Evolutionary conservation across 1,140 invertebrate genomes (phyloP).

Genomic region (Calycopis cecrops): DNA sequence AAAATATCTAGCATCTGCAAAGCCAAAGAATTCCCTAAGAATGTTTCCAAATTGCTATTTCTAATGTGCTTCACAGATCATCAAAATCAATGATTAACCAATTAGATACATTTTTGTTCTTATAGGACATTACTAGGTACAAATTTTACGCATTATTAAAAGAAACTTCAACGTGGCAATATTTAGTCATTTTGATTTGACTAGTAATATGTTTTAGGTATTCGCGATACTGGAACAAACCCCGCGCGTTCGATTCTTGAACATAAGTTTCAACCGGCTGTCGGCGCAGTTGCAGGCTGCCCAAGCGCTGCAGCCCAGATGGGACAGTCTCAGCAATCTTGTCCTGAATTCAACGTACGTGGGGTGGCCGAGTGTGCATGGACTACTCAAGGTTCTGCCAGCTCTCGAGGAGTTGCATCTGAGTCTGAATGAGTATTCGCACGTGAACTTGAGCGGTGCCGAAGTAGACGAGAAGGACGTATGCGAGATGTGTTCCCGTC

Average conservation of each 20-base stretch:
- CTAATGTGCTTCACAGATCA: no score
- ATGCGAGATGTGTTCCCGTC: constrained; percentile 52
- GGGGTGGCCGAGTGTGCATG: constrained; percentile 88
- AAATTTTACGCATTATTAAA: no score
- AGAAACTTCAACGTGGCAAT: no score
- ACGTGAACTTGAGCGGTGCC: constrained; percentile 76
- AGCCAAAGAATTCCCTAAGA: no score
- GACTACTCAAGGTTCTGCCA: constrained; percentile 83
- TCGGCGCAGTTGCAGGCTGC: constrained; percentile 78
- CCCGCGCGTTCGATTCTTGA: constrained; percentile 91
- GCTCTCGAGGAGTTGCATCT: constrained; percentile 92
- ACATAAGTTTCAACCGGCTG: constrained; percentile 92
- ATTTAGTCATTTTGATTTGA: no score
- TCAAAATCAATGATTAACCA: no score
- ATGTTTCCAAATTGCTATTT: no score
- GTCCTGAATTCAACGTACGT: constrained; percentile 91
- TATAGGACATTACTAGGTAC: no score
- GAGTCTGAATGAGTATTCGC: constrained; percentile 89
- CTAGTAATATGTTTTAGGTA: no score
- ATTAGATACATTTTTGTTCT: no score
- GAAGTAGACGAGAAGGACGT: constrained; percentile 49
- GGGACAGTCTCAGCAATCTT: constrained; percentile 82
- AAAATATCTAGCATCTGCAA: no score
- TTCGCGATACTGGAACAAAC: constrained; percentile 90
- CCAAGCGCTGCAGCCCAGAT: constrained; percentile 71